Conservation (phyloP, 2,113 vertebrate species). For the Callorhinus ursinus region DNA sequence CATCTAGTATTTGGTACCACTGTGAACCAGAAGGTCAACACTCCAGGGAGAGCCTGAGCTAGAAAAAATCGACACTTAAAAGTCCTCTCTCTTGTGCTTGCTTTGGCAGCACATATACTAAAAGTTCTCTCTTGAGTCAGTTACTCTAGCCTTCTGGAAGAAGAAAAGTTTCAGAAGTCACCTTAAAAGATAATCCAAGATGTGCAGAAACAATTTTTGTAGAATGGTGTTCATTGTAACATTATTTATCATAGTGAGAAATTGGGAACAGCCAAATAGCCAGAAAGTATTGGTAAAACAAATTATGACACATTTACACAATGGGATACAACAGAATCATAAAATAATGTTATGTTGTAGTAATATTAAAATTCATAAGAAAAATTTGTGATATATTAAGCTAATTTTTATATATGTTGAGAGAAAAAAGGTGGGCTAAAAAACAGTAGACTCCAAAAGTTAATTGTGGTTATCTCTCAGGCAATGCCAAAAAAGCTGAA, state of each 20-base stretch:
- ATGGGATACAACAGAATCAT: not conserved
- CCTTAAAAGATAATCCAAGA: conserved; percentile 17
- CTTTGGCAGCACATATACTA: not conserved
- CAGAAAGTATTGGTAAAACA: not conserved
- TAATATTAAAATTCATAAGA: conserved; percentile 4
- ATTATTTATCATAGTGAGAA: conserved; percentile 17
- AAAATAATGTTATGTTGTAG: not conserved
- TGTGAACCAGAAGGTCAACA: not conserved
- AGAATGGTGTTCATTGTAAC: not conserved
- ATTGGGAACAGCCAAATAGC: not conserved
- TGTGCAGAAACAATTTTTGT: not conserved
- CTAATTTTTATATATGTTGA: not conserved
- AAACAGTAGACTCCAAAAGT: not conserved
- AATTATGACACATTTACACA: not conserved
- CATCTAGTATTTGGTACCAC: not conserved
- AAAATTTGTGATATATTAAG: not conserved
- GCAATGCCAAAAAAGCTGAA: not conserved
- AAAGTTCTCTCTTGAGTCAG: not conserved
- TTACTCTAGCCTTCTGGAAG: not conserved
- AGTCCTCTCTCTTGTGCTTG: not conserved
- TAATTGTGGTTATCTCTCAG: not conserved
- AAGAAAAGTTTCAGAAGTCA: conserved; percentile 29
- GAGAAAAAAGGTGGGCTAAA: not conserved
- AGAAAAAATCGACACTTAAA: conserved; percentile 3
- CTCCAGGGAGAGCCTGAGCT: not conserved